Evolutionary conservation across 2,888 invertebrate species (phyloP).

Genomic region (Lamproptera curius): DNA sequence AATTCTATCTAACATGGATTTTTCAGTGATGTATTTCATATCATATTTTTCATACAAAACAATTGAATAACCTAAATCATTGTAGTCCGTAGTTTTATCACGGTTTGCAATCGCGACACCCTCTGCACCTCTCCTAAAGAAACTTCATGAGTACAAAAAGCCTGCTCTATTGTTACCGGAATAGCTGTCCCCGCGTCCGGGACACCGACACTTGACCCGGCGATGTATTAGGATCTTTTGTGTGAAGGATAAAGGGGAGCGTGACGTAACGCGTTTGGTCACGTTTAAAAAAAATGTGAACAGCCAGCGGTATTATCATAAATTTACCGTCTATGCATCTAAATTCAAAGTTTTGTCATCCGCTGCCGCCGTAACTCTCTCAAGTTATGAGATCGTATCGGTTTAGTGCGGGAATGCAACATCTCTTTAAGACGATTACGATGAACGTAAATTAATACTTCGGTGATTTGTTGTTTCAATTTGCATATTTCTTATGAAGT

Average conservation of each 20-base stretch:
- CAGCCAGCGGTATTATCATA: constrained; percentile 52
- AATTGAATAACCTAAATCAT: too few relatives aligned
- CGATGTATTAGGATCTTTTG: constrained; percentile 70
- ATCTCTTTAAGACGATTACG: neutral
- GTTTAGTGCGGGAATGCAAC: too few relatives aligned
- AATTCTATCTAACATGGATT: neutral
- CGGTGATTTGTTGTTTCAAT: too few relatives aligned
- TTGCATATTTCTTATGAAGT: too few relatives aligned
- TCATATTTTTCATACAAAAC: neutral
- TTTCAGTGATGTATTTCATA: neutral
- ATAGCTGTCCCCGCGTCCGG: constrained; percentile 61
- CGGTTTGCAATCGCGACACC: constrained; percentile 18
- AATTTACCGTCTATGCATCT: constrained; percentile 32
- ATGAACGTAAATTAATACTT: too few relatives aligned
- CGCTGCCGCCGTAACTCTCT: constrained; percentile 2
- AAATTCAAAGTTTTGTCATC: constrained; percentile 25
- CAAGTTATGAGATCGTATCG: constrained; percentile 1
- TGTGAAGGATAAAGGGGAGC: constrained; percentile 58
- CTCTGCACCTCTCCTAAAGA: constrained; percentile 49
- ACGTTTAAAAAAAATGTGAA: constrained; percentile 48
- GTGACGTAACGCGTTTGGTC: constrained; percentile 62
- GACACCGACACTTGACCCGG: constrained; percentile 73
- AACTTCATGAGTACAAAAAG: constrained; percentile 49
- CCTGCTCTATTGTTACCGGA: constrained; percentile 50
- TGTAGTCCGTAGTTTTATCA: constrained; percentile 12